Conservation (phyloP, 2,797 vertebrate species). For the Hydrocynus forskahlii region DNA sequence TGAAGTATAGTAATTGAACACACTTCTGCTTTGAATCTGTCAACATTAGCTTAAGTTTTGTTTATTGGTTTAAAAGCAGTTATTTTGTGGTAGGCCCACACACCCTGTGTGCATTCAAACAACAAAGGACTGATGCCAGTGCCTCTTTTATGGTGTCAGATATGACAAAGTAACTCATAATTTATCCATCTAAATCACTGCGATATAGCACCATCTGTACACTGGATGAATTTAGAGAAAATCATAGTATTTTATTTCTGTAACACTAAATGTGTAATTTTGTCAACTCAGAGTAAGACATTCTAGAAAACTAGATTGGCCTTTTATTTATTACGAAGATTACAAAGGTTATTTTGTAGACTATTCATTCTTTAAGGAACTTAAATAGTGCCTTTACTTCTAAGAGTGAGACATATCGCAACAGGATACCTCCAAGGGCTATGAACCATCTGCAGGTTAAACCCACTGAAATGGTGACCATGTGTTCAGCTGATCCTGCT, state of each 20-base stretch:
- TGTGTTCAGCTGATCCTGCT: conserved; percentile 13
- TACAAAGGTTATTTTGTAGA: too few species aligned
- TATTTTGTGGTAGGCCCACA: conserved; percentile 21
- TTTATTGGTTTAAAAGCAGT: conserved; percentile 16
- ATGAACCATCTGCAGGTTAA: not conserved
- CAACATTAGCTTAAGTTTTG: conserved; percentile 3
- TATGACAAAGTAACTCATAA: not conserved
- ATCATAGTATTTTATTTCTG: too few species aligned
- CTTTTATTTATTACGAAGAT: too few species aligned
- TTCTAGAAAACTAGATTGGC: too few species aligned
- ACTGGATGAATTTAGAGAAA: too few species aligned
- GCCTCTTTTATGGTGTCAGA: not conserved
- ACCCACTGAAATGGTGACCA: not conserved
- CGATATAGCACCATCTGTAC: too few species aligned
- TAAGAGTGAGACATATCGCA: not conserved
- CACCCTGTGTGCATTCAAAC: conserved; percentile 3
- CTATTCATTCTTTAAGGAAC: too few species aligned
- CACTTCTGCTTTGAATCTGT: not conserved
- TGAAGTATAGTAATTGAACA: conserved; percentile 24
- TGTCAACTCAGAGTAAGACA: too few species aligned
- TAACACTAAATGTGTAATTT: too few species aligned
- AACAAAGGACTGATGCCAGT: not conserved
- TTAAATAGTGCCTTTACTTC: too few species aligned
- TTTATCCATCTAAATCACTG: too few species aligned
- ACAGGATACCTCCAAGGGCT: not conserved